Conservation (phyloP, 2,888 invertebrate genomes). For the Julus scandinavius region DNA sequence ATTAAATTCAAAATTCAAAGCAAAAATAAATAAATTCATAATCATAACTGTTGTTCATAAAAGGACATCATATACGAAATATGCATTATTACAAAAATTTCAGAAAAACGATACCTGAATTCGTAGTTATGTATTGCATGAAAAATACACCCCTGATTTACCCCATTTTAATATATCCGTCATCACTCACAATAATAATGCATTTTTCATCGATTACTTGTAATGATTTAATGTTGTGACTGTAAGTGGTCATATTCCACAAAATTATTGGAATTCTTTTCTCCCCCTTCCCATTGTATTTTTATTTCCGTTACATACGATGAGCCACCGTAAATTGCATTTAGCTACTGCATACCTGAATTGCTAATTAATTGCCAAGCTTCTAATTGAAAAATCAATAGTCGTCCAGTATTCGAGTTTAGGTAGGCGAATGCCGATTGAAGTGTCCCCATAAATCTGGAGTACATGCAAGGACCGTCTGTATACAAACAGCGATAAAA, state of each 20-base stretch:
- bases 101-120: too few species aligned
- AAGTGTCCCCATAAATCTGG: not conserved
- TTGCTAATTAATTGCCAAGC: not conserved
- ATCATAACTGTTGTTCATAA: too few species aligned
- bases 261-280: not conserved
- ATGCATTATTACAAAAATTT: too few species aligned
- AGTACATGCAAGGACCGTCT: not conserved
- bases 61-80: too few species aligned
- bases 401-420: conserved; percentile 3
- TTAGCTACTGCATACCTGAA: conserved; percentile 25
- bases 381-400: conserved; percentile 18
- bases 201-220: not conserved
- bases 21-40: too few species aligned
- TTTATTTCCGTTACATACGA: not conserved
- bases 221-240: not conserved
- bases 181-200: too few species aligned
- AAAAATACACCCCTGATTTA: too few species aligned
- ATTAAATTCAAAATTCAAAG: too few species aligned
- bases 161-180: too few species aligned
- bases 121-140: not conserved
- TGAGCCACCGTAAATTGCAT: not conserved
- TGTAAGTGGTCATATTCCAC: not conserved
- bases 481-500: conserved; percentile 2
- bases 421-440: not conserved
- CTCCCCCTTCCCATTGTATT: not conserved